These are phyloP conservation scores for Netelia inedita DNA, from an alignment of 2,888 invertebrate genomes.

Conservation along the genomic window DNA sequence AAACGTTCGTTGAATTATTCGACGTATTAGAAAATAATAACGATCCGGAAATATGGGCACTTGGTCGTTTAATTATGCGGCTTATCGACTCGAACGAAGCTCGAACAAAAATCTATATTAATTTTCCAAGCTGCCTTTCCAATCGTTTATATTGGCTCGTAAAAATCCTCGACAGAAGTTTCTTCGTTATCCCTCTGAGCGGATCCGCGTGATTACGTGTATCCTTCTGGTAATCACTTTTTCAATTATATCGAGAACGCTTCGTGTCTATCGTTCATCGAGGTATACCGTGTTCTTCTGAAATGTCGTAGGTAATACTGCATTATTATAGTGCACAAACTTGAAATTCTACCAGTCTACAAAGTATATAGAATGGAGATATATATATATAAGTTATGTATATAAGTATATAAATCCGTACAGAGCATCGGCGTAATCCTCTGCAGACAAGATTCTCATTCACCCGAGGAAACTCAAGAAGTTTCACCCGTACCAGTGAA, in stretches of 20 bases:
- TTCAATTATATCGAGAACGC: constrained; percentile 25
- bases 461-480: background rate
- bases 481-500: constrained; percentile 7
- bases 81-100: too few relatives aligned
- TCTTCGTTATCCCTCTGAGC: constrained; percentile 10
- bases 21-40: too few relatives aligned
- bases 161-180: constrained; percentile 10
- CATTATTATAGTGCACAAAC: constrained; percentile 4
- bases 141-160: background rate
- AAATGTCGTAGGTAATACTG: background rate
- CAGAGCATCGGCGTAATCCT: constrained; percentile 42
- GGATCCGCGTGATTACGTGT: background rate
- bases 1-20: too few relatives aligned
- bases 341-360: background rate
- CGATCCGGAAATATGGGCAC: too few relatives aligned
- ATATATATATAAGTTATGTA: constrained; percentile 1
- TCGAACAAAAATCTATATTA: too few relatives aligned
- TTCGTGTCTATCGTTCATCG: background rate
- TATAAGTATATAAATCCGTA: background rate
- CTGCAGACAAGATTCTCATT: constrained; percentile 37
- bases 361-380: background rate
- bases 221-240: constrained; percentile 33
- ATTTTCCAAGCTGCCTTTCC: background rate
- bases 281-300: background rate
- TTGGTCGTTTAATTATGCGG: too few relatives aligned